Evolutionary conservation across 2,888 invertebrate genomes (phyloP).

Genomic region (Nemurella pictetii): DNA sequence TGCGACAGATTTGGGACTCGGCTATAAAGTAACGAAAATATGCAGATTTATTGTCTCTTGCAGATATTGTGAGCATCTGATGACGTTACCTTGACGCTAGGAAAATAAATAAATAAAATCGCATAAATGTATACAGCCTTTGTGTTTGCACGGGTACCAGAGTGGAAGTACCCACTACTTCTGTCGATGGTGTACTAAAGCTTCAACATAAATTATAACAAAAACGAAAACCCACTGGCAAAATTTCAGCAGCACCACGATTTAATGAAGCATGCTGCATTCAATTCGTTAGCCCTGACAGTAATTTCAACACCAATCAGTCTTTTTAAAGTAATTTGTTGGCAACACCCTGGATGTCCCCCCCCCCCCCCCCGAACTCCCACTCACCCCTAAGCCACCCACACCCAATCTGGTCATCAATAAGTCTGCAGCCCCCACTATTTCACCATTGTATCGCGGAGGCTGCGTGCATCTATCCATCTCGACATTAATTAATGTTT

Average conservation of each 20-base stretch:
- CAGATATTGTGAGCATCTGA: too few species aligned
- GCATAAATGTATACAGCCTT: too few species aligned
- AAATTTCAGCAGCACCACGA: not conserved
- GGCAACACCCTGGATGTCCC: not conserved
- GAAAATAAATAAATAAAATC: too few species aligned
- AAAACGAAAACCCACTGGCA: not conserved
- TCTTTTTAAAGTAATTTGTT: slow-evolving; percentile 16
- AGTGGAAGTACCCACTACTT: too few species aligned
- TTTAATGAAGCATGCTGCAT: not conserved
- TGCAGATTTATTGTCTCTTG: not conserved
- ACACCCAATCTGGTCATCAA: not conserved
- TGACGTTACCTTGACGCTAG: too few species aligned
- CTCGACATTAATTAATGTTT: slow-evolving; percentile 24
- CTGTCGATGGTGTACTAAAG: too few species aligned
- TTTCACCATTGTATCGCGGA: not conserved
- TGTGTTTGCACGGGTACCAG: too few species aligned
- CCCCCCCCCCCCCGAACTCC: not conserved
- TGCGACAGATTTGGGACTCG: not conserved
- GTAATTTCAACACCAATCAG: slow-evolving; percentile 17
- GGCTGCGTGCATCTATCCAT: not conserved
- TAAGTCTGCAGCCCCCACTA: not conserved
- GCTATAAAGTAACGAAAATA: not conserved
- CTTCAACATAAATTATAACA: not conserved
- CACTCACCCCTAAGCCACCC: not conserved
- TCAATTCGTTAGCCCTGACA: not conserved